Percentiles rank a stretch among this genome's conserved stretches.
phyloP scores from a whole-genome alignment of 1,140 invertebrate genomes.

The Wasmannia auropunctata region DNA sequence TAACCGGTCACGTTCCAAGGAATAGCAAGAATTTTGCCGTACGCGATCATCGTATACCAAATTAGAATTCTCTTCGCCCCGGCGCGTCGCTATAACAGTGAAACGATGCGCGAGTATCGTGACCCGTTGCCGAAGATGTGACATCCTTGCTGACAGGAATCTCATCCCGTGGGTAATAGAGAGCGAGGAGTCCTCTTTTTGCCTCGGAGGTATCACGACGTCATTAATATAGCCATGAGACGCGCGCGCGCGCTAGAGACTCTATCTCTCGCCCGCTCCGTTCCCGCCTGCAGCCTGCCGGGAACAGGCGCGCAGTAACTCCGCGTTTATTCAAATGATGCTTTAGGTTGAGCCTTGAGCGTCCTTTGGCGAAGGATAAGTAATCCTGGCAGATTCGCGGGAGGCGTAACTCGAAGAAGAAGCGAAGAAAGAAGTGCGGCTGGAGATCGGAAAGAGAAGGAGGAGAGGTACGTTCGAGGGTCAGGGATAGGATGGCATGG shows the following conservation, averaged over 20 bases:
- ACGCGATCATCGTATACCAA: constrained; percentile 25
- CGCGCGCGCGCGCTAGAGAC: constrained; percentile 42
- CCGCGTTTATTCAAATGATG: constrained; percentile 82
- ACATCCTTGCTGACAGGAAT: constrained; percentile 23
- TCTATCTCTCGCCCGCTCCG: constrained; percentile 35
- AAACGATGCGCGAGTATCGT: constrained; percentile 30
- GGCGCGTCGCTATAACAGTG: constrained; percentile 13
- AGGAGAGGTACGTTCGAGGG: constrained; percentile 51
- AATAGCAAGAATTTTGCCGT: constrained; percentile 14
- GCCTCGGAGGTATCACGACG: constrained; percentile 46
- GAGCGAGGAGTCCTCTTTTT: constrained; percentile 45
- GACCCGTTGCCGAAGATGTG: constrained; percentile 40
- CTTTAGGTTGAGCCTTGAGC: constrained; percentile 78
- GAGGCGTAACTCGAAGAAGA: constrained; percentile 49
- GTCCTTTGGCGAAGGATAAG: constrained; percentile 77
- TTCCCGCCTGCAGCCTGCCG: constrained; percentile 31
- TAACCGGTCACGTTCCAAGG: background rate
- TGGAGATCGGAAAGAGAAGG: constrained; percentile 45
- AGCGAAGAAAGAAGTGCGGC: constrained; percentile 38
- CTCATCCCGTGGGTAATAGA: constrained; percentile 41
- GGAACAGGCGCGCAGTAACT: constrained; percentile 76
- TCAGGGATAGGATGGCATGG: constrained; percentile 14
- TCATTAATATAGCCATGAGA: constrained; percentile 72
- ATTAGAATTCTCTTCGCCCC: constrained; percentile 27
- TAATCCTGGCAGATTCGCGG: constrained; percentile 75